Base-by-base conservation (phyloP, 1,140 invertebrate species). In the Calosoma granatense region DNA sequence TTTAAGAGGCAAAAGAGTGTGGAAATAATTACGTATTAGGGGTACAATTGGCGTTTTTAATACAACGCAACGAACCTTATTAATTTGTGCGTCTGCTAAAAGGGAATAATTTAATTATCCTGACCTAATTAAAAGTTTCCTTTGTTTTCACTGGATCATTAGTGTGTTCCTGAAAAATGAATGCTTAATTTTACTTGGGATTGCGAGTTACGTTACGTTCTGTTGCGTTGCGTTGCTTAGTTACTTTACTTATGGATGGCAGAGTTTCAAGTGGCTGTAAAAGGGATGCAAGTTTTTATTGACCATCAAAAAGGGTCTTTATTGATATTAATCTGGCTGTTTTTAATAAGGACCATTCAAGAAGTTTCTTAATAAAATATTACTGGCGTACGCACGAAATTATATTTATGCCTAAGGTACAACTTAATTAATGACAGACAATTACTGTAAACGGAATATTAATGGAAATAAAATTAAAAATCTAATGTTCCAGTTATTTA, bases 41-140 rank as follows among this genome's bases (percentile, higher is more conserved):
- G 17, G 41, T 17, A 17, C 41, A 47, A 47, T 47, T 47, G 41
- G 41, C 41, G 17, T 47, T 4, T 4, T 14, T 14, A 30, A 30
- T 47, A 9, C 9, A 47, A 47, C 6, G 41, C 41, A 47, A 47
- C 17, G 41, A 47, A 11, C 41, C 41, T 4, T 17, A 9, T 12
- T 47, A 47, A 9, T 12, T 47, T 47, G 41, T 47, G 41, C 6
- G 41, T 47, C 41, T 47, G 41, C 17, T 47, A 17, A 47, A 47
- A 47, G 17, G 41, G 41, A 17, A 47, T 47, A 12, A 47, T 47
- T 47, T 47, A 47, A 47, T 47, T 47, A 47, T 47, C 41, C 41
- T 47, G 41, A 47, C 41, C 41, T 47, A 47, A 47, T 47, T 47
- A 12, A 17, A 9, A 17, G 3, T 47, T 47, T 47, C 41, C 17